Conservation (phyloP, 2,797 vertebrate species). For the Diceros bicornis region DNA sequence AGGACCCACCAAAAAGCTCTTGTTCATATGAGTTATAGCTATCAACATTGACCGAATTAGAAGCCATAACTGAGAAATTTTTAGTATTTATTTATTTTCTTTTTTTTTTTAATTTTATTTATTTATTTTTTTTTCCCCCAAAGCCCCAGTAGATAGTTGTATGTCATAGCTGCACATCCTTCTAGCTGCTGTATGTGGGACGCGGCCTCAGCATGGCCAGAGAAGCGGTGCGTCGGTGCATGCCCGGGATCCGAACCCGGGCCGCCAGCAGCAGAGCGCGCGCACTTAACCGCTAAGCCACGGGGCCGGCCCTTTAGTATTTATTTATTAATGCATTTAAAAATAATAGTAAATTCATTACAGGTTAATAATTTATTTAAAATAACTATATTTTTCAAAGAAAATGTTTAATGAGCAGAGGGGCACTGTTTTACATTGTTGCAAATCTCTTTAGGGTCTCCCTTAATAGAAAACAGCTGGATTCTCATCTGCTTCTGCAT, state of each 20-base stretch:
- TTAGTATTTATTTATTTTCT: conserved; percentile 35
- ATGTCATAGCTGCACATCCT: too few relatives aligned
- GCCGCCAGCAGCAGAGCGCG: too few relatives aligned
- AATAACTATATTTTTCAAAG: conserved; percentile 48
- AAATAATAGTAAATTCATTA: neutral
- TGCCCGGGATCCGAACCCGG: too few relatives aligned
- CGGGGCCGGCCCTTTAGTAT: too few relatives aligned
- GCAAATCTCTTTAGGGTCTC: neutral
- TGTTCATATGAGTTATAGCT: neutral
- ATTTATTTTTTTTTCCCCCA: too few relatives aligned
- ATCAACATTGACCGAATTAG: neutral
- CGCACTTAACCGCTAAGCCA: too few relatives aligned
- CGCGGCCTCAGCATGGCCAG: too few relatives aligned
- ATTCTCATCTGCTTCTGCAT: neutral
- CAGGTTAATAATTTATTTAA: neutral
- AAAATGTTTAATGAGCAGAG: conserved; percentile 17
- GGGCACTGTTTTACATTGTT: neutral
- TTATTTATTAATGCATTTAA: conserved; percentile 17
- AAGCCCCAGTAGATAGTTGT: too few relatives aligned
- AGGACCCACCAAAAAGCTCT: neutral
- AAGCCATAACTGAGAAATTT: neutral
- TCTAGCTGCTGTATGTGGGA: too few relatives aligned
- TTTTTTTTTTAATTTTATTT: too few relatives aligned
- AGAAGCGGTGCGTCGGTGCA: too few relatives aligned
- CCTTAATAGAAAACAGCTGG: neutral